Evolutionary conservation across 2,888 invertebrate species (phyloP).

Genomic region (Thyatira batis): DNA sequence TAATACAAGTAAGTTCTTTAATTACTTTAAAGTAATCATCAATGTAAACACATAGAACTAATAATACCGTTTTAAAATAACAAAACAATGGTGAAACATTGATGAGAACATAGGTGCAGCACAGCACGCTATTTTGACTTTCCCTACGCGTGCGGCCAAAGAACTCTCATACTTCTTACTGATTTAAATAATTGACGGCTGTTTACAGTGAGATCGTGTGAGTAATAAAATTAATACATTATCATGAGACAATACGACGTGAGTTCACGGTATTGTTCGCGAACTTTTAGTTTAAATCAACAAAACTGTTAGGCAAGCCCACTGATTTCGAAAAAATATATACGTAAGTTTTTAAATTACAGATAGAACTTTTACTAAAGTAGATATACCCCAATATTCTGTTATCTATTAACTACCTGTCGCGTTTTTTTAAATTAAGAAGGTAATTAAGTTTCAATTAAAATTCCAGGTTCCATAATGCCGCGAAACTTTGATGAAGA

Average conservation of each 20-base stretch:
- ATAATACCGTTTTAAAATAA: background rate
- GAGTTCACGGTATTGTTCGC: background rate
- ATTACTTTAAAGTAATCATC: too few relatives aligned
- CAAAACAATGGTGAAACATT: background rate
- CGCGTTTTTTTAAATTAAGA: too few relatives aligned
- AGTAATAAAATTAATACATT: too few relatives aligned
- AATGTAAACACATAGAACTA: too few relatives aligned
- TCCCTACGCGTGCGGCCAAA: constrained; percentile 12
- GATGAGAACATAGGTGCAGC: background rate
- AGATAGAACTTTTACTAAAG: too few relatives aligned
- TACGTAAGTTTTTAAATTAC: too few relatives aligned
- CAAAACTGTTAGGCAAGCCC: too few relatives aligned
- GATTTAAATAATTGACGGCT: constrained; percentile 37
- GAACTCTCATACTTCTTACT: too few relatives aligned
- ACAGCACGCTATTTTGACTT: constrained; percentile 9
- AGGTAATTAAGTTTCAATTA: constrained; percentile 4
- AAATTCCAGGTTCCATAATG: constrained; percentile 56
- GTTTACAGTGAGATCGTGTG: constrained; percentile 32
- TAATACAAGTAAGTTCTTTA: background rate
- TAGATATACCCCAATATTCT: too few relatives aligned
- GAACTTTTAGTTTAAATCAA: background rate
- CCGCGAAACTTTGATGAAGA: constrained; percentile 72
- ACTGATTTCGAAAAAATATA: too few relatives aligned
- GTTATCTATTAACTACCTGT: too few relatives aligned
- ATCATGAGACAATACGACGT: background rate